These are phyloP conservation scores for Neopipo cinnamomea DNA, from an alignment of 2,113 vertebrate species.

Conservation along the genomic window DNA sequence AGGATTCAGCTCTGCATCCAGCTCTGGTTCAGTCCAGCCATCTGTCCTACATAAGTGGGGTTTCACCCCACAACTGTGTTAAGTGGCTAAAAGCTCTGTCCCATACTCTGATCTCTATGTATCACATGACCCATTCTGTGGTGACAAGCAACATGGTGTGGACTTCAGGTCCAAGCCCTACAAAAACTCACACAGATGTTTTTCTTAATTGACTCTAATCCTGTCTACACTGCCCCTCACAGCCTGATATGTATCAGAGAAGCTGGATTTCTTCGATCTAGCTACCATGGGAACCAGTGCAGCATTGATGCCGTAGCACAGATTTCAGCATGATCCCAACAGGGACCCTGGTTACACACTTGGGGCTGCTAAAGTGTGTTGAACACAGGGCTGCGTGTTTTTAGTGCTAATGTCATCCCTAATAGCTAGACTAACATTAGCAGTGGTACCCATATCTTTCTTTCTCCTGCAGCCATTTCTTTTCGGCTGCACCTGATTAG, in stretches of 20 bases:
- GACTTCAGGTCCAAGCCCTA: not conserved
- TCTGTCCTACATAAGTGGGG: not conserved
- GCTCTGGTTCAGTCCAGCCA: not conserved
- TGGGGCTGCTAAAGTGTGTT: not conserved
- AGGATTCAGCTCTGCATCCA: not conserved
- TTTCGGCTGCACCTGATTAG: not conserved
- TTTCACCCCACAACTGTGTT: not conserved
- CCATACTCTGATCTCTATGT: not conserved
- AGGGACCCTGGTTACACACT: not conserved
- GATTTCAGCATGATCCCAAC: not conserved
- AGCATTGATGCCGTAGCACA: not conserved
- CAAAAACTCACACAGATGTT: not conserved
- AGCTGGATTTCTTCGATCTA: not conserved
- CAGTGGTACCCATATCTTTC: not conserved
- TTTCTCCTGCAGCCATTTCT: not conserved
- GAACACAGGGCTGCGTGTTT: not conserved
- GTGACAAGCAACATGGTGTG: not conserved
- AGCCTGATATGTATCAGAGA: not conserved
- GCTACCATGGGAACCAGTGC: conserved; percentile 32
- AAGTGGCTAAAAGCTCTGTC: not conserved
- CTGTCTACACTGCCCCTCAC: not conserved
- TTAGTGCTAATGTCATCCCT: not conserved
- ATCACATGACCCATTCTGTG: not conserved
- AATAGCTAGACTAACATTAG: not conserved
- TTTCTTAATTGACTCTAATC: not conserved